Percentiles rank a stretch among this genome's conserved stretches.
Evolutionary conservation across 2,113 vertebrate genomes (phyloP).

Genomic region (Pelecanoides urinatrix): DNA sequence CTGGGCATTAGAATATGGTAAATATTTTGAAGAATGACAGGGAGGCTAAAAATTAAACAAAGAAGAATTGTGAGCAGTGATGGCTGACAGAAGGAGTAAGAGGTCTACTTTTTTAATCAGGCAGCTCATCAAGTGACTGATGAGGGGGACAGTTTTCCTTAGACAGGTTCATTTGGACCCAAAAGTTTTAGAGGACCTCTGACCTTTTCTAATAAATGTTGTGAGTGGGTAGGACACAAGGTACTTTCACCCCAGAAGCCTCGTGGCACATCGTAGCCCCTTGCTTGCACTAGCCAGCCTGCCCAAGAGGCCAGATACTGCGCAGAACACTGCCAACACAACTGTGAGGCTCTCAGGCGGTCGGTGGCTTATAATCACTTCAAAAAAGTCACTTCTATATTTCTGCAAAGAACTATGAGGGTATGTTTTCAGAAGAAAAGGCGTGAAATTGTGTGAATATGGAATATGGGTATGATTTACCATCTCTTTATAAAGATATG

Average conservation of each 20-base stretch:
- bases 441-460: rapidly evolving
- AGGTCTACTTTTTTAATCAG: neutral
- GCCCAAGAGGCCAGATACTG: neutral
- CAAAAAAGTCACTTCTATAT: neutral
- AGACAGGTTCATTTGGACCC: neutral
- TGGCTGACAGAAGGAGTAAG: neutral
- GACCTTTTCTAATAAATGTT: neutral
- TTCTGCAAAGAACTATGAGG: neutral
- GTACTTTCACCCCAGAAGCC: neutral
- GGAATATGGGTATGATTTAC: neutral
- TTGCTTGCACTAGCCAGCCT: neutral
- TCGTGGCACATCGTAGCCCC: neutral
- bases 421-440: neutral
- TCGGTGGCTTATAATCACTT: neutral
- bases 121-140: neutral
- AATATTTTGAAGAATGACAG: neutral
- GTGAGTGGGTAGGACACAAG: neutral
- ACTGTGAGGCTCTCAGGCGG: neutral
- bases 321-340: neutral
- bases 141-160: neutral
- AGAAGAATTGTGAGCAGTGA: neutral
- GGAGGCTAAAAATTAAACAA: neutral
- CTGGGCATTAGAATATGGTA: neutral
- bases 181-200: neutral
- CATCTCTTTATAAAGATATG: neutral